Base-by-base conservation (phyloP, 30 jellyfish, hydroid and myxozoan genomes). In the Cassiopea xamachana region DNA sequence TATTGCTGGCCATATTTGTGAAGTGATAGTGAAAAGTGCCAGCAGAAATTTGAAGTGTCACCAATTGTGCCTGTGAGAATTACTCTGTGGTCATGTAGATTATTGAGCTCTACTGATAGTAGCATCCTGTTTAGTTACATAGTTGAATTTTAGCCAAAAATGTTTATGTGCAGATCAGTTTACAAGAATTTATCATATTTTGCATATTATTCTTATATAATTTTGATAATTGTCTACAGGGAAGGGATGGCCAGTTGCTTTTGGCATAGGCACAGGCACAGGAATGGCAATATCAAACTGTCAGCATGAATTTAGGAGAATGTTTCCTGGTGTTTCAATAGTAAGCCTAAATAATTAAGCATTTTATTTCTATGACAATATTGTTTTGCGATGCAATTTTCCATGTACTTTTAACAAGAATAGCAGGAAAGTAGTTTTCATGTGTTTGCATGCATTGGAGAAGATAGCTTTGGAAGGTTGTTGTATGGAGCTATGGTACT, bases 271-370 rank as follows among this genome's bases (percentile, higher is more conserved):
- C 43, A 82, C 93, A 55, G 99, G 99, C 55, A 17, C 93, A 48
- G 99, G 99, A 1, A 92, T 96, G 98, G 97, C 99, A 46, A 18
- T 96, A 47, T 75, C 97, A 49, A 96, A 96, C 64, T 96, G 99
- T 84, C 98, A 92, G 82, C 93, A 92, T 75, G 98, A 96, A 77
- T 96, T 96, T 67, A 79, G 92, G 46, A 77, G 79, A n/a, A 80
- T 96, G 59, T 79, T 71, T 82, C 94, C 99, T 8, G 27, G n/a
- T 19, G 44, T 73, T n/a, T 77, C 87, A 73, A 16, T 46, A 60
- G 93, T 86, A n/a, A 84, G 92, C 44, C 44, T 2, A 6, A 67
- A 5, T 4, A 14, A 14, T 67, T 67, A 55, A 55, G 7, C 7
- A 55, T 14, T 59, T 6, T 59, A 6, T 59, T 59, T 59, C 8